Base-by-base conservation (phyloP, 35 echinoderm and acorn worm species). In the Ophiothrix spiculata region DNA sequence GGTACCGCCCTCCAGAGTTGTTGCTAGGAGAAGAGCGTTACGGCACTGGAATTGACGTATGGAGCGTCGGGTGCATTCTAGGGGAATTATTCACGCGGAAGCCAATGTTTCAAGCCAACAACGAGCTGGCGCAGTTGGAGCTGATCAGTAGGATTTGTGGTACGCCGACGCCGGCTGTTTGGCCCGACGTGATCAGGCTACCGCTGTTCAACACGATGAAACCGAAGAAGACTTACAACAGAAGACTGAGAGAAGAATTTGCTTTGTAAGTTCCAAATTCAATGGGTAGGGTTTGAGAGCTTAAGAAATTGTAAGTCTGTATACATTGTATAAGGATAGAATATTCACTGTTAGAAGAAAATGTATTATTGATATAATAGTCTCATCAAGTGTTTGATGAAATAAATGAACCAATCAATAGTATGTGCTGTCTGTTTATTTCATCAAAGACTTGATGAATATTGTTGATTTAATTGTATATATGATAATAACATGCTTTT, bases 1-100 rank as follows among this genome's bases (percentile, higher is more conserved):
- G 96, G 96, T 99, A 99, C 89, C 92, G 96, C 38, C 96, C 96
- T 34, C 96, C 96, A 28, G 96, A 99, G 79, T 73, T 99, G 38
- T 80, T 99, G 8, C 87, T 99, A 0, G 96, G 96, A 17, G 96
- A 99, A 60, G 96, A 99, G 89, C 78, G 96, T 36, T 99, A 99
- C 33, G 96, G 96, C 28, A 92, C 96, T n/a, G 89, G 92, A 0
- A 88, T 99, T 0, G 96, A 99, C 54, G 92, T 99, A 0, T 99
- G 96, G 96, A 99, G 96, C 45, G 94, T 88, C 69, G 96, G 96
- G 15, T 99, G 96, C 63, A 99, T 99, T 38, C 84, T 99, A 0
- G 96, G 96, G 12, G 96, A 99, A 64, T 84, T 99, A 12, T 99
- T 99, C 88, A 99, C 96, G 12, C 64, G 86, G 33, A 91, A 93